A percentile compares a stretch with the other conserved stretches of the same genome.
Evolutionary conservation across 1,140 invertebrate genomes (phyloP).

Genomic region (Himalopsyche phryganea): DNA sequence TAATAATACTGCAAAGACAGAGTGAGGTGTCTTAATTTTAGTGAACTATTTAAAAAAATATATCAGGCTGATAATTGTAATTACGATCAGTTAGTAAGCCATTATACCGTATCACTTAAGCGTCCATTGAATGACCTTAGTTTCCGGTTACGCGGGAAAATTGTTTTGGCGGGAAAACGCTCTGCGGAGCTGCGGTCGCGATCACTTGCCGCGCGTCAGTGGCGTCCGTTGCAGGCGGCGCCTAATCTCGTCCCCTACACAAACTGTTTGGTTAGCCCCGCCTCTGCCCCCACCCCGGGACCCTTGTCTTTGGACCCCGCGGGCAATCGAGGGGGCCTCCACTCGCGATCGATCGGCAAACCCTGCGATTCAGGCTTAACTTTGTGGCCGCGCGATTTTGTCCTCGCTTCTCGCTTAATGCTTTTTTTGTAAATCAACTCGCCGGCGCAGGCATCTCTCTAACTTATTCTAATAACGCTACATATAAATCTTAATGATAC

Average conservation of each 20-base stretch:
- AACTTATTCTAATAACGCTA: too few relatives aligned
- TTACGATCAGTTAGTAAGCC: too few relatives aligned
- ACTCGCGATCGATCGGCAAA: constrained; percentile 17
- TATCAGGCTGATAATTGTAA: too few relatives aligned
- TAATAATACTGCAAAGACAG: too few relatives aligned
- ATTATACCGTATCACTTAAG: not conserved
- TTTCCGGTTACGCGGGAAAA: not conserved
- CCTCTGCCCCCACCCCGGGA: constrained; percentile 4
- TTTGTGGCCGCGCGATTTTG: constrained; percentile 16
- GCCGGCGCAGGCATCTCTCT: not conserved
- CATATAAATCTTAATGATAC: too few relatives aligned
- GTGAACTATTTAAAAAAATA: too few relatives aligned
- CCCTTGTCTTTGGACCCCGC: too few relatives aligned
- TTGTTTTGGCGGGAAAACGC: constrained; percentile 3
- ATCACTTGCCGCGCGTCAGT: not conserved
- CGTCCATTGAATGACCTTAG: too few relatives aligned
- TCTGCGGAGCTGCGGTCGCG: not conserved
- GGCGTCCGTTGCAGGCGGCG: not conserved
- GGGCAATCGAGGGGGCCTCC: constrained; percentile 6
- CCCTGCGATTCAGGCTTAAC: constrained; percentile 16
- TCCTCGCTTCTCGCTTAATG: too few relatives aligned
- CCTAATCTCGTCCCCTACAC: constrained; percentile 5
- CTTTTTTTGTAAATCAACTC: not conserved
- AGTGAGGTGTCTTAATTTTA: too few relatives aligned
- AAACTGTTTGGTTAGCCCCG: not conserved